Base-by-base conservation (phyloP, 2,888 invertebrate genomes). In the Hedya salicella region DNA sequence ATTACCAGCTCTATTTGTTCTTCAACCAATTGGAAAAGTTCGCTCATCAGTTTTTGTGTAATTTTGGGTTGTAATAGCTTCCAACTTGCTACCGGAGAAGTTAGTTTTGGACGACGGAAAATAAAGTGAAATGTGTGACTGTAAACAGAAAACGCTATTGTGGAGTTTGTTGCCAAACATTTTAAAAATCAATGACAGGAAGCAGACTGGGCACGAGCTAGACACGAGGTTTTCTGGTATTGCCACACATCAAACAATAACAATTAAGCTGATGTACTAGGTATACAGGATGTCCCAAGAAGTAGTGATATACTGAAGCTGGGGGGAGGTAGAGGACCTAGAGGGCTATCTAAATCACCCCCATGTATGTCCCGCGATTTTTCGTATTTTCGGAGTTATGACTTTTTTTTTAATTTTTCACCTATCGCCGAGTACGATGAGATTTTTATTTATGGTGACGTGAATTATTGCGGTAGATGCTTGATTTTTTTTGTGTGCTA, bases 1-100 rank as follows among this genome's bases (percentile, higher is more conserved):
- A 63, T 63, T 63, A 63, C 49, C 19, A 32, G 59, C 52, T 53
- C 44, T 57, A 59, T 53, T 65, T 65, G 59, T 60, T 53, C 40
- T 56, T 52, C 17, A 39, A 52, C 59, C 59, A 65, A 60, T 65
- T 52, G 44, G 44, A 25, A 46, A 60, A 60, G 52, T 65, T 65
- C 25, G 52, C 36, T 48, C 52, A 48, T 65, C 44, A 30, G 59
- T 52, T 65, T 39, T 49, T 42, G 30, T 49, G 59, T 59, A 42
- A 64, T 44, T 64, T 65, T 65, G 46, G 17, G 21, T 25, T 36
- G 46, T 32, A 64, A 59, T 52, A 49, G 42, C 50, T 44, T 8
- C 62, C 16, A 21, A 46, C 19, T 52, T 57, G 30, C 30, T 32
- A 11, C 9, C 17, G 6, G 44, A 9, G 8, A 9, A 44, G 16